Conservation (phyloP, 2,797 vertebrate genomes). For the Girardinus metallicus region DNA sequence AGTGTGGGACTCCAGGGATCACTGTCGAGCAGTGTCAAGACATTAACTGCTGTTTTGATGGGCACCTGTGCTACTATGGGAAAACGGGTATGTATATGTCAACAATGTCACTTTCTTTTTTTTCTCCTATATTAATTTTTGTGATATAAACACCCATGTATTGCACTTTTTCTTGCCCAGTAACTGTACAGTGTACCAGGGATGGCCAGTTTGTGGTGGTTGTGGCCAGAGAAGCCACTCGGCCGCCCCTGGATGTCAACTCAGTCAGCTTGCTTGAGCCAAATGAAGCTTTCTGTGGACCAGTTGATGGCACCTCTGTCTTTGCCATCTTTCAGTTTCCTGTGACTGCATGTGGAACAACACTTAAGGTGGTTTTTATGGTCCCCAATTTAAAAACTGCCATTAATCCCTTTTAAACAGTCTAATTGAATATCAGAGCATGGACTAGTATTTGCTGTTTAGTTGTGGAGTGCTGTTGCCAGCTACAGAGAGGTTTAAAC, state of each 20-base stretch:
- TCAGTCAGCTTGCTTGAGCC: slow-evolving; percentile 68
- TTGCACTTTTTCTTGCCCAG: slow-evolving; percentile 39
- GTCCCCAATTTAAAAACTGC: not conserved
- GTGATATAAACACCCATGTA: not conserved
- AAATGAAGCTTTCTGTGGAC: slow-evolving; percentile 50
- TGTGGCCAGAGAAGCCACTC: slow-evolving; percentile 71
- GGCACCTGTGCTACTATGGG: slow-evolving; percentile 74
- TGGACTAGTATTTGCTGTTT: not conserved
- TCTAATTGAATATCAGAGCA: not conserved
- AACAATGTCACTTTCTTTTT: not conserved
- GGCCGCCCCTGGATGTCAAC: slow-evolving; percentile 68
- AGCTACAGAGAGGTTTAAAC: not conserved
- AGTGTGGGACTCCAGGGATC: slow-evolving; percentile 68
- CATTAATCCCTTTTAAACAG: not conserved
- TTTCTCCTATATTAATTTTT: not conserved
- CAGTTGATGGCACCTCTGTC: slow-evolving; percentile 57
- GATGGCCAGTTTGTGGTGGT: slow-evolving; percentile 83
- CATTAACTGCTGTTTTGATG: slow-evolving; percentile 78
- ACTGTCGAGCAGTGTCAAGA: slow-evolving; percentile 62
- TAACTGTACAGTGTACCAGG: slow-evolving; percentile 81
- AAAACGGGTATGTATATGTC: slow-evolving; percentile 66
- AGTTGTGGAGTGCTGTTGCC: not conserved
- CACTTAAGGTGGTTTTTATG: slow-evolving; percentile 47
- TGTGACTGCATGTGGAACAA: slow-evolving; percentile 78
- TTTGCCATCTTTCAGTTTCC: slow-evolving; percentile 81